Evolutionary conservation across 2,113 vertebrate genomes (phyloP), one percentile per base, ranked within the genome.

Genomic region (Nycticebus coucang): DNA sequence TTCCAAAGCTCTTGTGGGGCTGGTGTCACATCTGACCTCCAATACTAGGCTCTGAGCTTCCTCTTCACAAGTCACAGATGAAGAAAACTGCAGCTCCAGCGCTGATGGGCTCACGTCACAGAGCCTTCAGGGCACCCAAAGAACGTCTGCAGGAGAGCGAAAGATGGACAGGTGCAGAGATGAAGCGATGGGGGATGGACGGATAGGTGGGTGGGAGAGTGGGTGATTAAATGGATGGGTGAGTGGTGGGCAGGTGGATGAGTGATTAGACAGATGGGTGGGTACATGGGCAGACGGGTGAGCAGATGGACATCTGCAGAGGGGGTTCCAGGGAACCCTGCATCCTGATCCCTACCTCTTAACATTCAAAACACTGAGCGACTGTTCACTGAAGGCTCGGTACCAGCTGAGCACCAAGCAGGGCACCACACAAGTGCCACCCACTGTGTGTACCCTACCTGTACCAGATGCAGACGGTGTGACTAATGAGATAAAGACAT

Each of bases 381-480:
- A 2, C 12, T 53, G 0, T 3, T 41, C 22, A 4, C 0, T 3
- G 45, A 41, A 28, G 35, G 11, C 13, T 12, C 4, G 21, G 60
- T 7, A 0, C 2, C 1, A 11, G n/a, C 72, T 13, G 2, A 8
- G 13, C 12, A 1, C 8, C 0, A 7, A 4, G 59, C 6, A 4
- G 6, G 19, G 21, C 17, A 60, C 59, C 7, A 62, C 60, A 62
- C 24, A 62, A 62, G 26, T 5, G 21, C 19, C 21, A 18, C 19
- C 19, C 19, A 19, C 59, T 4, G 19, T 0, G 0, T 0, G 2
- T 0, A 7, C 19, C 33, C 89, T 37, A 21, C 37, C 41, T 0
- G 1, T 24, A 5, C 24, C 2, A 69, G 41, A 72, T 0, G 28
- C 5, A 41, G 64, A 91, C 37, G 4, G 69, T 1, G 24, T 55